Evolutionary conservation across 1,140 invertebrate genomes (phyloP).

Genomic region (Nilaparvata lugens): DNA sequence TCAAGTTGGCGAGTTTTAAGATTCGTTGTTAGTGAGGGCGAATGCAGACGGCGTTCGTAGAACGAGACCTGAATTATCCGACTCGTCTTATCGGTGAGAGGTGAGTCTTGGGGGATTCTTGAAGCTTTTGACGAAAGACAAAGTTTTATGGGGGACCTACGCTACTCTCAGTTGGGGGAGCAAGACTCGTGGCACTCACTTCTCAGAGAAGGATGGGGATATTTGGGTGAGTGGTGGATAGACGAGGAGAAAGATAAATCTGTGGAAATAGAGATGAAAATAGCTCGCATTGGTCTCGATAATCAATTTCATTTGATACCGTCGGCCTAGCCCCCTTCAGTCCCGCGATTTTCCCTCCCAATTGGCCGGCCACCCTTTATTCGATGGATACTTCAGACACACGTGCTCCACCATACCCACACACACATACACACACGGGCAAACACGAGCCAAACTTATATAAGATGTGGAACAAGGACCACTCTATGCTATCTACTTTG

Average conservation of each 20-base stretch:
- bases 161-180: not conserved
- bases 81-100: not conserved
- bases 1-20: too few relatives aligned
- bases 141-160: not conserved
- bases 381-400: too few relatives aligned
- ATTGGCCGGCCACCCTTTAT: too few relatives aligned
- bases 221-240: not conserved
- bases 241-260: too few relatives aligned
- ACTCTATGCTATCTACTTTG: too few relatives aligned
- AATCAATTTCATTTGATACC: slow-evolving; percentile 1
- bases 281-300: not conserved
- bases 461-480: too few relatives aligned
- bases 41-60: not conserved
- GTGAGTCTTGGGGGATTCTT: not conserved
- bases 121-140: slow-evolving; percentile 5
- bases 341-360: too few relatives aligned
- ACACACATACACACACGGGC: too few relatives aligned
- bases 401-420: too few relatives aligned
- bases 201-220: not conserved
- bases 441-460: too few relatives aligned
- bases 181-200: not conserved
- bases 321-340: too few relatives aligned
- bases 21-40: not conserved
- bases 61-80: slow-evolving; percentile 3
- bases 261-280: too few relatives aligned